phyloP scores from a whole-genome alignment of 2,113 vertebrate genomes.

The Pampusana beccarii region DNA sequence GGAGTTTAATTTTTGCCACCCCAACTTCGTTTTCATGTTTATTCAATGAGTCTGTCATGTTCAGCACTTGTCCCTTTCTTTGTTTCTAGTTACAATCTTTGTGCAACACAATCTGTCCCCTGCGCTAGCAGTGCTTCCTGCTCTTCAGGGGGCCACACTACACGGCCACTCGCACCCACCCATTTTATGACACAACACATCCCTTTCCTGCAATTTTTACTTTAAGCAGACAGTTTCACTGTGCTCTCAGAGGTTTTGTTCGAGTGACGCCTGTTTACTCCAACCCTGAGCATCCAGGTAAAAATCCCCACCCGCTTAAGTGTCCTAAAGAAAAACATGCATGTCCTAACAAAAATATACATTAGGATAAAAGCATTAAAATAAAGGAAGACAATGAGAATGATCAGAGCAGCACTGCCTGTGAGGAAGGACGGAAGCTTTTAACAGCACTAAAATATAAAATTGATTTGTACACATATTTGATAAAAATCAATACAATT shows the following conservation, averaged over 20 bases:
- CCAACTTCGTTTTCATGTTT: background rate
- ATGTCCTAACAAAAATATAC: background rate
- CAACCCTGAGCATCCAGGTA: background rate
- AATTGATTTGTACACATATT: conserved; percentile 70
- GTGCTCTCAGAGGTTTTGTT: background rate
- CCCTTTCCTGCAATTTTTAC: conserved; percentile 48
- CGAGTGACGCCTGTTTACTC: background rate
- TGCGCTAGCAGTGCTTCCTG: background rate
- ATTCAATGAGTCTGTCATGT: background rate
- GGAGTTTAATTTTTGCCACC: background rate
- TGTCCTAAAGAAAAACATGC: background rate
- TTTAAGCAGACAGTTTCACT: background rate
- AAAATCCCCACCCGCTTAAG: background rate
- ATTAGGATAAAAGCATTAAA: conserved; percentile 37
- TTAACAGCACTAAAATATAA: conserved; percentile 63
- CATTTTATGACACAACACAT: background rate
- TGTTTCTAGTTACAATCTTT: background rate
- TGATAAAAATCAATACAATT: conserved; percentile 73
- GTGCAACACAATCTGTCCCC: background rate
- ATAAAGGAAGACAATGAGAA: conserved; percentile 4
- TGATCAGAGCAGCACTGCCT: conserved; percentile 16
- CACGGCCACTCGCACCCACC: background rate
- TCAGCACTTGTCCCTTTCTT: background rate
- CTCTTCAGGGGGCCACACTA: background rate
- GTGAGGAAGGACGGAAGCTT: conserved; percentile 53